Evolutionary conservation across 2,113 vertebrate genomes (phyloP).

Genomic region (Motacilla alba): DNA sequence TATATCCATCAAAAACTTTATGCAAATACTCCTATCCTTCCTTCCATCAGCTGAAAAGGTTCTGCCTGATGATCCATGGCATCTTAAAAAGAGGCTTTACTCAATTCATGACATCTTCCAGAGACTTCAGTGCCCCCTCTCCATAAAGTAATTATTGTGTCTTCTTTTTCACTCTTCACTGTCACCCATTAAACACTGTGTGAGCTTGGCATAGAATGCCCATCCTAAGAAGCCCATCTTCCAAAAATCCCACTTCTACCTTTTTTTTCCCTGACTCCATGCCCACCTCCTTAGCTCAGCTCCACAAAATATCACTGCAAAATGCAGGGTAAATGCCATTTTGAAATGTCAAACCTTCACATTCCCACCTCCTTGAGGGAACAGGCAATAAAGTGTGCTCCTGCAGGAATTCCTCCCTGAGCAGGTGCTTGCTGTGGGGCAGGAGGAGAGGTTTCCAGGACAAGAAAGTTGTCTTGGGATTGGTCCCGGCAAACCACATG

Average conservation of each 20-base stretch:
- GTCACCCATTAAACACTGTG: background rate
- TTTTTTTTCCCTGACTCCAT: background rate
- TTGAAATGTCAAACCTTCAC: background rate
- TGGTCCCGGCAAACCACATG: background rate
- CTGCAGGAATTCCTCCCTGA: background rate
- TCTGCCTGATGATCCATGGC: background rate
- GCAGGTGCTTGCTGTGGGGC: background rate
- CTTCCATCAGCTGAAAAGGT: background rate
- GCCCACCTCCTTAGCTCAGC: background rate
- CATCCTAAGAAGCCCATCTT: background rate
- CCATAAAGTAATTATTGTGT: background rate
- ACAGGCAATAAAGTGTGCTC: background rate
- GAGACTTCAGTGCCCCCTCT: background rate
- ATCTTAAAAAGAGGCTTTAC: background rate
- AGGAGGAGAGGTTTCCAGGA: background rate
- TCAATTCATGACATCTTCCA: background rate
- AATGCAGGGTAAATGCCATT: background rate
- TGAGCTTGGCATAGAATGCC: background rate
- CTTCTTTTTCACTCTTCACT: background rate
- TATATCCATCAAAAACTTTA: background rate
- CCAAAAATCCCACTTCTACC: background rate
- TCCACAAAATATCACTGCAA: background rate
- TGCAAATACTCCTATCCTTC: background rate
- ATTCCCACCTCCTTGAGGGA: background rate
- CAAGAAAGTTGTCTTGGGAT: background rate